Percentiles rank a stretch among this genome's conserved stretches.
Conservation (phyloP, 2,888 invertebrate species). For the Epirrhoe alternata region DNA sequence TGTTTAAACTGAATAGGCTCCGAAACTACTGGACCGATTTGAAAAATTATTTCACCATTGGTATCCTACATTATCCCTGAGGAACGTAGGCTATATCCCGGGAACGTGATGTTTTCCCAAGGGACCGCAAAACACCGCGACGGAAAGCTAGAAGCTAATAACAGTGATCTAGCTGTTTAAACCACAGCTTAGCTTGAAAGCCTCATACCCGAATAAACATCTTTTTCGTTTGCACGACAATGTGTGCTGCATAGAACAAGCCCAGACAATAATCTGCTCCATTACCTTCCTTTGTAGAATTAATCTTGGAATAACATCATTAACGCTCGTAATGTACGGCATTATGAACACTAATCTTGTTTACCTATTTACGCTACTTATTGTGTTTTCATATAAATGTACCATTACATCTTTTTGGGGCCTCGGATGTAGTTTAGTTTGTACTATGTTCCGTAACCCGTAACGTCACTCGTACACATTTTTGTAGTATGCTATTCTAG, state of each 20-base stretch:
- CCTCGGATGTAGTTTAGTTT: no score
- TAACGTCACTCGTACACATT: no score
- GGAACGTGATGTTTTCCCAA: no score
- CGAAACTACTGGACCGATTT: no score
- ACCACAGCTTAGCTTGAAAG: conserved; percentile 24
- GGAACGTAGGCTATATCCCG: no score
- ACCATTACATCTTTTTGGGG: neutral
- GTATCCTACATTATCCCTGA: no score
- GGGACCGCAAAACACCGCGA: no score
- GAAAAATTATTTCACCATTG: no score
- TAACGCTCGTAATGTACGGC: conserved; percentile 39
- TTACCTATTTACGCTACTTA: conserved; percentile 16
- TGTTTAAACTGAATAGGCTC: no score
- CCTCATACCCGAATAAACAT: conserved; percentile 37
- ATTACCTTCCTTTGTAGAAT: conserved; percentile 54
- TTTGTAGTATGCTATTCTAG: no score
- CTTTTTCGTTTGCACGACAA: conserved; percentile 44
- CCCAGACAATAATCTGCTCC: conserved; percentile 42
- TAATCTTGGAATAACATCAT: conserved; percentile 55
- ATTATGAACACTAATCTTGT: conserved; percentile 6
- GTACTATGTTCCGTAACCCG: no score
- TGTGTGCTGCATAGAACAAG: conserved; percentile 34
- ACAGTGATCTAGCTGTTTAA: conserved; percentile 6
- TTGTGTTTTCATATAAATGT: neutral
- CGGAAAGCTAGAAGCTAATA: no score